Evolutionary conservation across 2,113 vertebrate genomes (phyloP).

Genomic region (Cephalopholis sonnerati): DNA sequence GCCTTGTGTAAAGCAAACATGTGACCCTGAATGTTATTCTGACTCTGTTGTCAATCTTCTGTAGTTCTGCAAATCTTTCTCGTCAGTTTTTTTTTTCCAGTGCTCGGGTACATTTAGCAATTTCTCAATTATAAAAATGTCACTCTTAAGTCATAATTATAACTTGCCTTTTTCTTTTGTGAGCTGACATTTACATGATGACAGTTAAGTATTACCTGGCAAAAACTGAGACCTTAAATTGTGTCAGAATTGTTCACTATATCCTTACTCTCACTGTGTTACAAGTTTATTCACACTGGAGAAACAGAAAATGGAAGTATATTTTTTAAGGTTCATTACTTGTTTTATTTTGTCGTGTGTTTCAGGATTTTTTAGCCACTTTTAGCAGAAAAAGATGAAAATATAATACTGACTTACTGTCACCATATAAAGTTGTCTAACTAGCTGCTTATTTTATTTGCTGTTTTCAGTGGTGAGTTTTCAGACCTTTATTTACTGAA

Average conservation of each 20-base stretch:
- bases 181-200: constrained; percentile 32
- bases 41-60: neutral
- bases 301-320: neutral
- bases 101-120: neutral
- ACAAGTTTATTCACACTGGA: neutral
- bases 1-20: neutral
- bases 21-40: neutral
- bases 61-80: neutral
- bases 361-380: too few relatives aligned
- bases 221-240: neutral
- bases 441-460: neutral
- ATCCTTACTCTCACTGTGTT: neutral
- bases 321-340: too few relatives aligned
- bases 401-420: too few relatives aligned
- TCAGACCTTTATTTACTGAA: neutral
- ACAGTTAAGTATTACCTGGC: neutral
- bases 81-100: neutral
- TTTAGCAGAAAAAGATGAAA: too few relatives aligned
- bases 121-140: neutral
- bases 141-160: neutral
- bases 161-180: neutral
- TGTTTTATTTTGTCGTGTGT: too few relatives aligned
- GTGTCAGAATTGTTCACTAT: neutral
- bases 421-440: too few relatives aligned
- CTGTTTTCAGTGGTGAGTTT: neutral